Base-by-base conservation (phyloP, 1,140 invertebrate genomes). In the Apis mellifera region DNA sequence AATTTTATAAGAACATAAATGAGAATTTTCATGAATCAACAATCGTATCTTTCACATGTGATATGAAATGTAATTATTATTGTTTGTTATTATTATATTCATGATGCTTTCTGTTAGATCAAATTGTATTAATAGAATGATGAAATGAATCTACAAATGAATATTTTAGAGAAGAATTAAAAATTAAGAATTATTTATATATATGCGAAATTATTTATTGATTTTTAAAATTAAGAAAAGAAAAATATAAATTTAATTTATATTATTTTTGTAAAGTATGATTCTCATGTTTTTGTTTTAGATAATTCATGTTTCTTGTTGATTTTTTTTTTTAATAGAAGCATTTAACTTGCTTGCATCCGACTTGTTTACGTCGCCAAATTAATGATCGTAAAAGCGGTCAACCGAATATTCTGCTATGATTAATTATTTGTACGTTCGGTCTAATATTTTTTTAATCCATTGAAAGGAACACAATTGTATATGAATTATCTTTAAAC, bases 381-480 rank as follows among this genome's bases (percentile, higher is more conserved):
- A 78, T 78, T 78, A 78, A 78, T 78, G 65, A 78, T 69, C 57
- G 76, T 17, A 11, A 59, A 68, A 1, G 32, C 76, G 55, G 68
- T 60, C 68, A 69, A 23, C 55, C 19, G 52, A 57, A 78, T 59
- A 48, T 32, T 57, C 57, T 59, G 15, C 42, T 26, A 26, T 69
- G 65, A 69, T 78, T 78, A 78, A 78, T 69, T 69, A 15, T 55
- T n/a, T 17, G 17, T 0, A 23, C 17, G 5, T 2, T 23, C n/a
- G 48, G 62, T 74, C 21, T 65, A 54, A 76, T 52, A 60, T 26
- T 23, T 21, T 54, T 23, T 21, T 54, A 50, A 69, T 50, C 52
- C n/a, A 55, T 32, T 54, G 12, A 65, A 54, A 21, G 8, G 9
- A 74, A 32, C 11, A 50, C n/a, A 23, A 32, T 7, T 42, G 32